Conservation (phyloP, 1,140 invertebrate species). For the Venturia canescens region DNA sequence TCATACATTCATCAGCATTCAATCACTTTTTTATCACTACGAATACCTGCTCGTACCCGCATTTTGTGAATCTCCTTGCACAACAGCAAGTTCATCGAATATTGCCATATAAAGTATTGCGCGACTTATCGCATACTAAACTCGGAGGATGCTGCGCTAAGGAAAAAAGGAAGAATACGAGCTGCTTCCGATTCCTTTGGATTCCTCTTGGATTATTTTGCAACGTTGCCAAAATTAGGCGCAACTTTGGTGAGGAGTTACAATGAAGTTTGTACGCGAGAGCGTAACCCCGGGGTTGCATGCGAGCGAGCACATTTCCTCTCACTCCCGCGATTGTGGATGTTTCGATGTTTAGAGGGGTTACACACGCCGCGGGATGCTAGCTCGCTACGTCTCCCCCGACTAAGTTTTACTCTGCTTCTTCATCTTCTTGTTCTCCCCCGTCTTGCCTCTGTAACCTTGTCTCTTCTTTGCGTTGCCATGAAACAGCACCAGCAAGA, state of each 20-base stretch:
- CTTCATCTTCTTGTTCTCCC: neutral
- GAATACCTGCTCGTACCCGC: too few relatives aligned
- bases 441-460: neutral
- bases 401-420: neutral
- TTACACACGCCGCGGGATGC: too few relatives aligned
- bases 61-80: too few relatives aligned
- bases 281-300: neutral
- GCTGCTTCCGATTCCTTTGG: neutral
- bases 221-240: constrained; percentile 14
- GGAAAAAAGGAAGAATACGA: neutral
- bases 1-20: neutral
- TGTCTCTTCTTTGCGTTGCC: neutral
- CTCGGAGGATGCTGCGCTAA: neutral
- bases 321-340: neutral
- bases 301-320: too few relatives aligned
- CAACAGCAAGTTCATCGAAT: too few relatives aligned
- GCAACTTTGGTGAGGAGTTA: constrained; percentile 13
- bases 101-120: too few relatives aligned
- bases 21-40: neutral
- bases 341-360: neutral
- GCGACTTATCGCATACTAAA: neutral
- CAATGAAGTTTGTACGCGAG: constrained; percentile 11
- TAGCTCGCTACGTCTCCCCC: neutral
- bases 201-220: neutral
- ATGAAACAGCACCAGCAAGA: constrained; percentile 33